A percentile compares a stretch with the other conserved stretches of the same genome.
Conservation (phyloP, 2,113 vertebrate genomes). For the Thalassoma bifasciatum region DNA sequence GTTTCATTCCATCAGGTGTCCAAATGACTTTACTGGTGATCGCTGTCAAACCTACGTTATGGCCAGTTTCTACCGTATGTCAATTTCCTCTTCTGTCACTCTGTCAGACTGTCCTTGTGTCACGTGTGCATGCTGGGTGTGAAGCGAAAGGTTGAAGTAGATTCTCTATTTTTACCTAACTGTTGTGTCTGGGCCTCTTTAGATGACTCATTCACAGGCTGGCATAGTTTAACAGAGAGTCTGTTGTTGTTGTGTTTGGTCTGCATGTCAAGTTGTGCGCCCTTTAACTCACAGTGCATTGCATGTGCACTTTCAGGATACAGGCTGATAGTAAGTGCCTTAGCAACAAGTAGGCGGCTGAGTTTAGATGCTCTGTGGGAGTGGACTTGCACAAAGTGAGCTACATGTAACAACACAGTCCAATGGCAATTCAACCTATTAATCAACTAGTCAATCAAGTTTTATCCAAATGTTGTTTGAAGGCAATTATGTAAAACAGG, state of each 20-base stretch:
- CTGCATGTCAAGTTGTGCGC: slow-evolving; percentile 55
- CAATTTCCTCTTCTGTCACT: slow-evolving; percentile 92
- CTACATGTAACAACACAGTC: slow-evolving; percentile 54
- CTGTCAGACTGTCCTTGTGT: slow-evolving; percentile 79
- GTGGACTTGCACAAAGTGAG: slow-evolving; percentile 32
- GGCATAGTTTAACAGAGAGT: slow-evolving; percentile 46
- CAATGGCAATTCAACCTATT: slow-evolving; percentile 31
- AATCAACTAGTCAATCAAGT: slow-evolving; percentile 2
- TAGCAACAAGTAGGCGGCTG: slow-evolving; percentile 10
- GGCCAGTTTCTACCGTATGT: slow-evolving; percentile 99
- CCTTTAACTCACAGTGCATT: slow-evolving; percentile 39
- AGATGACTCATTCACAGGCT: slow-evolving; percentile 55
- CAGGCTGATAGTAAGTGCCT: not conserved
- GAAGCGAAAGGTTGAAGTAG: slow-evolving; percentile 46
- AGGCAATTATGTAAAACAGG: too few relatives aligned
- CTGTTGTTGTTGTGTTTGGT: slow-evolving; percentile 60
- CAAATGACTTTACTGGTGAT: slow-evolving; percentile 99
- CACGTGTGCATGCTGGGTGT: slow-evolving; percentile 76
- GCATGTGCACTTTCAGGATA: slow-evolving; percentile 49
- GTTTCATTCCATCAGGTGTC: slow-evolving; percentile 95
- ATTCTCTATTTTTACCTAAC: slow-evolving; percentile 44
- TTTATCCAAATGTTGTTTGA: too few relatives aligned
- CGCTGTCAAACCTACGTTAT: slow-evolving; percentile 99
- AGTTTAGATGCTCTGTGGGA: slow-evolving; percentile 35
- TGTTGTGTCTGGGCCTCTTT: slow-evolving; percentile 48